Percentiles rank a stretch among this genome's conserved stretches.
Evolutionary conservation across 1,140 invertebrate genomes (phyloP).

Genomic region (Procambarus clarkii): DNA sequence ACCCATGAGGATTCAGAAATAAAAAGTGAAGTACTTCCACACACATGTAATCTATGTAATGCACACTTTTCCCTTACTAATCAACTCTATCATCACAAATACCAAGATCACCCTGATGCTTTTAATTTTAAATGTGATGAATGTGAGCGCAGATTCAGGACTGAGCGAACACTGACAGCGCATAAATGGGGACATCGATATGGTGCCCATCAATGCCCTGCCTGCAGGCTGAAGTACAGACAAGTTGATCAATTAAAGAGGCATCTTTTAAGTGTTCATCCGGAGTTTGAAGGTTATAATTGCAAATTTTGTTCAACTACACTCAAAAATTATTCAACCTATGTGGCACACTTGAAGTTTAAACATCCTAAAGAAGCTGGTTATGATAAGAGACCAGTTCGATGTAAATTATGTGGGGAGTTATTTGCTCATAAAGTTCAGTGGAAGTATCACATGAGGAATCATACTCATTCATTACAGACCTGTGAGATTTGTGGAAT

Average conservation of each 20-base stretch:
- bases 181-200: constrained; percentile 58
- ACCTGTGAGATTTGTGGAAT: constrained; percentile 60
- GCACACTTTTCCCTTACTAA: constrained; percentile 43
- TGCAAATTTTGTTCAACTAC: constrained; percentile 53
- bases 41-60: constrained; percentile 54
- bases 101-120: constrained; percentile 32
- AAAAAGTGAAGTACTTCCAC: constrained; percentile 8
- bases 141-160: constrained; percentile 58
- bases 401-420: constrained; percentile 51
- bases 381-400: constrained; percentile 50
- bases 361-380: constrained; percentile 64
- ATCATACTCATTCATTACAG: constrained; percentile 37
- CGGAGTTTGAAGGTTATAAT: constrained; percentile 49
- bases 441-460: constrained; percentile 63
- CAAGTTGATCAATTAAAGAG: constrained; percentile 65
- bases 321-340: constrained; percentile 63
- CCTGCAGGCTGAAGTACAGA: constrained; percentile 57
- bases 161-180: constrained; percentile 24
- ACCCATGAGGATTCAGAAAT: constrained; percentile 19
- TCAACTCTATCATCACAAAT: constrained; percentile 55
- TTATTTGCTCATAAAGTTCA: constrained; percentile 65
- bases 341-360: constrained; percentile 57
- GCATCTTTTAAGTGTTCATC: constrained; percentile 52
- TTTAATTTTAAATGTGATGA: constrained; percentile 60
- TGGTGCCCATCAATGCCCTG: constrained; percentile 63